Evolutionary conservation across 2,888 invertebrate species (phyloP), one percentile per base, ranked within the genome.

Genomic region (Eumacrocentrus americanus): DNA sequence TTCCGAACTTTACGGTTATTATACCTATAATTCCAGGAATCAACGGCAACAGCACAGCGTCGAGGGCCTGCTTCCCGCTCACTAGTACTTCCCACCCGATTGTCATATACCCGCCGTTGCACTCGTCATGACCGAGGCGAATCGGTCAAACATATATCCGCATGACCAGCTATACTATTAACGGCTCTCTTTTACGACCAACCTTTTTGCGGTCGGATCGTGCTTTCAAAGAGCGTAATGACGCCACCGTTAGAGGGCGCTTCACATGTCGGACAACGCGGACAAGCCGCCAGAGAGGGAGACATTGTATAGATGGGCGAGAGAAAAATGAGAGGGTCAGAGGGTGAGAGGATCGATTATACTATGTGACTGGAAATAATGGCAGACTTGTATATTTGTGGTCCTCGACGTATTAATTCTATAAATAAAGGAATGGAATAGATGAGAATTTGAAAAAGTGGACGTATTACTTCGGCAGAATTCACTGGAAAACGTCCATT

Each of bases 241-340:
- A 48, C 48, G 23, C 6, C 12, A 23, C 25, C 25, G 37, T 53
- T 14, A 11, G 7, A 20, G 48, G 55, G 22, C n/a, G 34, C 35
- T 7, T 50, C 20, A 37, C 35, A 25, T 25, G 11, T 40, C 12
- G 20, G 48, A 63, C 51, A 35, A 44, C 20, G 18, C 20, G 55
- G 29, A 37, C 37, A 58, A 35, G 12, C 18, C 14, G n/a, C 29
- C 11, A 42, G 12, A 18, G 9, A 5, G 20, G 23, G 7, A 34
- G 16, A n/a, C n/a, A n/a, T n/a, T n/a, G n/a, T n/a, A n/a, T n/a
- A 40, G 29, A 16, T 14, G 16, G 16, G 14, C 14, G 34, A 9
- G n/a, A 34, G 16, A 2, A 14, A 34, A 48, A 47, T 6, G 25
- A n/a, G 11, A 25, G n/a, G n/a, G n/a, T n/a, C 12, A 25, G n/a